These are phyloP conservation scores for Trachelipus rathkii DNA, from an alignment of 1,140 invertebrate species.

Conservation along the genomic window DNA sequence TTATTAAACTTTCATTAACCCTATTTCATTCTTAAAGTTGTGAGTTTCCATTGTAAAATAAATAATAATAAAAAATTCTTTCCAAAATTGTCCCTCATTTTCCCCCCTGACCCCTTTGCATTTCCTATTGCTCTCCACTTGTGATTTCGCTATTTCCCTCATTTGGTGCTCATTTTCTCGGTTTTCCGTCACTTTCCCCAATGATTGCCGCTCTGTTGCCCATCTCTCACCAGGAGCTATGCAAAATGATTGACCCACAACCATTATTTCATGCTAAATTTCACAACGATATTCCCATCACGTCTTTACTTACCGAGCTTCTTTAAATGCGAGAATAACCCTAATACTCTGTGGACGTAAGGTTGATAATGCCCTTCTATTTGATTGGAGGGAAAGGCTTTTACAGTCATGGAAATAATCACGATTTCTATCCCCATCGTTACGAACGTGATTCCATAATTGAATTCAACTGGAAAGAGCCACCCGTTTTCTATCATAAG, in stretches of 20 bases:
- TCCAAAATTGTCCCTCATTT: no score
- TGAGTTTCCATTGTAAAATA: no score
- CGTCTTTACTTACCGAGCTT: conserved; percentile 19
- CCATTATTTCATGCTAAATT: conserved; percentile 44
- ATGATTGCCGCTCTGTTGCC: conserved; percentile 40
- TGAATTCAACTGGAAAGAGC: conserved; percentile 41
- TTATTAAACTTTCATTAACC: no score
- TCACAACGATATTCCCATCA: conserved; percentile 37
- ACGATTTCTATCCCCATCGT: conserved; percentile 34
- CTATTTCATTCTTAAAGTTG: no score
- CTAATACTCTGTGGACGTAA: background rate
- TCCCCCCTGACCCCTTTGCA: no score
- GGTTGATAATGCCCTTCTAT: background rate
- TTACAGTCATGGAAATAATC: conserved; percentile 30
- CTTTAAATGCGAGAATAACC: background rate
- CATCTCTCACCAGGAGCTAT: conserved; percentile 42
- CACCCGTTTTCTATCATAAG: conserved; percentile 37
- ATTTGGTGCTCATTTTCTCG: conserved; percentile 41
- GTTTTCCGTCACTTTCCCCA: conserved; percentile 41
- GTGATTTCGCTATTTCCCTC: conserved; percentile 37
- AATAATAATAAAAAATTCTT: no score
- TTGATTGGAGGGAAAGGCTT: background rate
- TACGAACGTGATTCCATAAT: conserved; percentile 40
- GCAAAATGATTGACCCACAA: conserved; percentile 44
- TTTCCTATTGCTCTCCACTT: conserved; percentile 17